phyloP scores from a whole-genome alignment of 2,797 vertebrate genomes.

The Anas bernieri region DNA sequence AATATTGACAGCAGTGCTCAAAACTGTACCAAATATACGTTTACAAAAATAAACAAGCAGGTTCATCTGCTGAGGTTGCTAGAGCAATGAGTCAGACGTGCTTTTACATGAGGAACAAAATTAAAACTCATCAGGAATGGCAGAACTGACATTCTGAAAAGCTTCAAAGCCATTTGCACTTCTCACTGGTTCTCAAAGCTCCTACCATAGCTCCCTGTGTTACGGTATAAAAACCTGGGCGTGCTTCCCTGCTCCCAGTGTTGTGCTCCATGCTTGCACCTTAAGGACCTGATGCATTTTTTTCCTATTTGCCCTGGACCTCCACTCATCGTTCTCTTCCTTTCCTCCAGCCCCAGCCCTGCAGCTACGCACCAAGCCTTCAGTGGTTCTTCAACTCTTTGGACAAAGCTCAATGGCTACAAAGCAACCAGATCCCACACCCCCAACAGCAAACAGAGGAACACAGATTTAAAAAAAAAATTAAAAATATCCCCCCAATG shows the following conservation, averaged over 20 bases:
- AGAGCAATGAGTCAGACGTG: rapidly evolving
- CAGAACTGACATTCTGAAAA: neutral
- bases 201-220: neutral
- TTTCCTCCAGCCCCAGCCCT: rapidly evolving
- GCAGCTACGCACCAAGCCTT: neutral
- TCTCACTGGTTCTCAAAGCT: neutral
- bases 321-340: neutral
- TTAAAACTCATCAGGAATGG: neutral
- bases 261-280: neutral
- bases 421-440: neutral
- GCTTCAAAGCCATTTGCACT: no score
- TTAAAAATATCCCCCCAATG: neutral
- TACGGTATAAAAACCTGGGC: neutral
- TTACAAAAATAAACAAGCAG: neutral
- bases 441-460: neutral
- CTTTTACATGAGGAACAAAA: neutral
- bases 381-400: neutral
- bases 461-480: neutral
- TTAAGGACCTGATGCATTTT: neutral
- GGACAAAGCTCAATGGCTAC: neutral
- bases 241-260: neutral
- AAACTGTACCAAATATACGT: neutral
- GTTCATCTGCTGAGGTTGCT: neutral
- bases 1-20: neutral
- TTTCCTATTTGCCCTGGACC: neutral